phyloP scores from a whole-genome alignment of 2,888 invertebrate species.

The Syrista parreyssii region DNA sequence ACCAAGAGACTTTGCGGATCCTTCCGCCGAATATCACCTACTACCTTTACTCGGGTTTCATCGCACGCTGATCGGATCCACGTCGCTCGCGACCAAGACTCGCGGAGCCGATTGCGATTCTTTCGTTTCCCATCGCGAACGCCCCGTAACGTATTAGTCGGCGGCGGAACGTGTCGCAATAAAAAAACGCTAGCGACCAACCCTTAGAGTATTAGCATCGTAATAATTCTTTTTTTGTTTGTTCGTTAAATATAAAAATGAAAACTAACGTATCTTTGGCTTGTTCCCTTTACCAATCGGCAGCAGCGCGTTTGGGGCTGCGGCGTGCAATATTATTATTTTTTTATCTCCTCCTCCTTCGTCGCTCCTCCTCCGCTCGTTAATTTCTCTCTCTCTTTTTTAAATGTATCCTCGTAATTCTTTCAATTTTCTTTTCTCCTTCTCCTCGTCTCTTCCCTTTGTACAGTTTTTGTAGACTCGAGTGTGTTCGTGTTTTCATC shows the following conservation, averaged over 20 bases:
- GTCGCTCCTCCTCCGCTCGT: conserved; percentile 32
- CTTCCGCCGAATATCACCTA: neutral
- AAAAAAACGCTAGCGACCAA: conserved; percentile 50
- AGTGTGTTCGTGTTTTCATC: conserved; percentile 35
- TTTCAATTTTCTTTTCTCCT: conserved; percentile 23
- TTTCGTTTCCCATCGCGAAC: neutral
- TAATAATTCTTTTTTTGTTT: conserved; percentile 67
- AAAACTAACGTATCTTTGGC: conserved; percentile 84
- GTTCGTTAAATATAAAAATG: conserved; percentile 69
- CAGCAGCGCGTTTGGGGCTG: conserved; percentile 53
- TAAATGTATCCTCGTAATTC: neutral
- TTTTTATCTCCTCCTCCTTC: conserved; percentile 39
- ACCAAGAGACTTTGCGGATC: neutral
- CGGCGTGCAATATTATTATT: conserved; percentile 53
- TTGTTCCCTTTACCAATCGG: conserved; percentile 85
- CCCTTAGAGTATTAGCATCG: conserved; percentile 46
- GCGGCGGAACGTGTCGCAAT: conserved; percentile 20
- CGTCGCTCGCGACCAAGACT: conserved; percentile 1
- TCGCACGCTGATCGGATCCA: conserved; percentile 12
- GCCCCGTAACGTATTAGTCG: neutral
- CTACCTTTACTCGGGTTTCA: neutral
- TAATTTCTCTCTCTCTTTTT: conserved; percentile 67
- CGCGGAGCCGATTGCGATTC: neutral
- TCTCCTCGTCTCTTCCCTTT: conserved; percentile 45
- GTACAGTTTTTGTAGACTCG: conserved; percentile 59